Evolutionary conservation across 2,797 vertebrate species (phyloP), one percentile per base, ranked within the genome.

Genomic region (Carcharodon carcharias): DNA sequence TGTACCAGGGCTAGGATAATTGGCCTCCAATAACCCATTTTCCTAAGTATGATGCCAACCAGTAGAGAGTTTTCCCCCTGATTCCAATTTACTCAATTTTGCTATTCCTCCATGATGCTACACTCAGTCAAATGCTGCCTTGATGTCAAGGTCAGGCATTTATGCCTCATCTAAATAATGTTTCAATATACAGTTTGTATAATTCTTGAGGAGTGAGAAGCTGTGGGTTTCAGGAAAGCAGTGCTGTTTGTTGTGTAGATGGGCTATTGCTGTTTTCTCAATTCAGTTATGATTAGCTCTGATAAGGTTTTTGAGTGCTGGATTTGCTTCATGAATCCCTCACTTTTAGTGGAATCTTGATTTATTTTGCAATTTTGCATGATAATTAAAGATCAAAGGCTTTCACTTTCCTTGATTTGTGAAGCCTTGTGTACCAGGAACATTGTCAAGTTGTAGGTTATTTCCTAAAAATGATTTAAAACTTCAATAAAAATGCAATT

Each of bases 391-490:
- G 63, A n/a, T 67, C n/a, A 67, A 26, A 58, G 35, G n/a, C 26
- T 67, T 93, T 93, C 63, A 67, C 63, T 40, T 40, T 67, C 40
- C 61, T 61, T 12, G 91, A 93, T 26, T 67, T 45, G 16, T 45
- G 61, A 93, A n/a, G 91, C 5, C 82, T 23, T 93, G 58, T 61
- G 61, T 45, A 45, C 61, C 16, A 31, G 14, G 3, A 91, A 91
- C 28, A 91, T 65, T 40, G 91, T 85, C 82, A 50, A 67, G 12
- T 93, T 93, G n/a, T 67, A 93, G 45, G 61, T 63, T 67, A 67
- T n/a, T 93, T 93, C 93, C 91, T 26, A 65, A 45, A 93, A 67
- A 67, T 65, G 61, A 93, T 65, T 65, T 65, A 93, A 93, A n/a
- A 63, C 91, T 93, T 65, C 63, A 67, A n/a, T 93, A 65, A 65